Base-by-base conservation (phyloP, 2,797 vertebrate species). In the Tiaroga cobitis region DNA sequence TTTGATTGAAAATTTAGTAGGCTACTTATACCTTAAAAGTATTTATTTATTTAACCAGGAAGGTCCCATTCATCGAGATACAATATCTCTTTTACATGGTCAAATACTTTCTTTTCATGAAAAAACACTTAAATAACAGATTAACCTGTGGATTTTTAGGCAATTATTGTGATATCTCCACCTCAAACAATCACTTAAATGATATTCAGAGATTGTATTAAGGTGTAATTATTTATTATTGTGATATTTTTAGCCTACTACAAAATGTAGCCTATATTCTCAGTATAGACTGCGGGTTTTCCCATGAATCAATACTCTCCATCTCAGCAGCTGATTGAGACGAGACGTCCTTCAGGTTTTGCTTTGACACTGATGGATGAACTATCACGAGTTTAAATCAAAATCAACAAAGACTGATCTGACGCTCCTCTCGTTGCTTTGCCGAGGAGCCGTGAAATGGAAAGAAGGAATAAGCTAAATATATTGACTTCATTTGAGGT, bases 251-350 rank as follows among this genome's bases (percentile, higher is more conserved):
- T 9, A 56, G 43, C 43, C 13, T 46, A 46, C 43, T 15, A 43
- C 43, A 46, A 16, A 46, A 16, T 46, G 39, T 41, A 41, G 39
- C 8, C 43, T 43, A 13, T 46, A 51, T 51, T 19, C 9, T 32
- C 37, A 79, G 24, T 61, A 29, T 24, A 43, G 21, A 34, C 21
- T 29, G 26, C 19, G 8, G 21, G 4, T 26, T 37, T 41, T 78
- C 54, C 7, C 13, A 46, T 24, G 19, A 43, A 82, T 65, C 67
- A 51, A 49, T 3, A 18, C 13, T 65, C 61, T 65, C 19, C 26
- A 24, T 37, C 16, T 8, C 8, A 61, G 74, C 56, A 86, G 19
- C 65, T 82, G 82, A 79, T 79, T 59, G 24, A 78, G n/a, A 85
- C 3, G 24, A 77, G 73, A 19, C 5, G 46, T 84, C 54, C 19